phyloP scores from a whole-genome alignment of 1,140 invertebrate species.

The Penaeus chinensis region DNA sequence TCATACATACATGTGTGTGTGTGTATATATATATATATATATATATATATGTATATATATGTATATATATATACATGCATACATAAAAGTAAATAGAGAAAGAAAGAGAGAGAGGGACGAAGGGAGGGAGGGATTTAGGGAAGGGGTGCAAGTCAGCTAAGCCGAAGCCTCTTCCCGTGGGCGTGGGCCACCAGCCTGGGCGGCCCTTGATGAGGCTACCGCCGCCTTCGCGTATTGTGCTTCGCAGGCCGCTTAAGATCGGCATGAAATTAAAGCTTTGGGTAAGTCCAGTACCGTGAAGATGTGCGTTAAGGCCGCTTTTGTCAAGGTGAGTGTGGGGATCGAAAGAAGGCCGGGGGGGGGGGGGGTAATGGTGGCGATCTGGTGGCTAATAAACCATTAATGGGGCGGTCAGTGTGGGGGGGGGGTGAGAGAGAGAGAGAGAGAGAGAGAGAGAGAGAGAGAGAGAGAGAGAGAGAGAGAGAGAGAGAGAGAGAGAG shows the following conservation, averaged over 20 bases:
- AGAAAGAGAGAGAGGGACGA: neutral
- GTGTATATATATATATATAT: constrained; percentile 14
- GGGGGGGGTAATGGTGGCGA: no score
- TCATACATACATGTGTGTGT: constrained; percentile 14
- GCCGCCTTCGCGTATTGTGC: no score
- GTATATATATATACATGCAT: neutral
- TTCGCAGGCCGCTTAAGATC: no score
- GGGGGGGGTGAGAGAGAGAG: neutral
- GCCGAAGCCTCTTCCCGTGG: no score
- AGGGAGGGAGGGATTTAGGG: neutral
- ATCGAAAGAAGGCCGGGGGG: no score
- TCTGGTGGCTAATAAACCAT: no score
- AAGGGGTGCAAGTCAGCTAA: neutral
- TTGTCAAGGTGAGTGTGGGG: no score
- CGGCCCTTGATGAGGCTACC: no score
- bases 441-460: neutral
- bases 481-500: neutral
- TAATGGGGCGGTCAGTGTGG: neutral
- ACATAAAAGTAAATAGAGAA: constrained; percentile 5
- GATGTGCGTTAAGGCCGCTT: no score
- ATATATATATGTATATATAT: constrained; percentile 22
- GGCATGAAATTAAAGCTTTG: no score
- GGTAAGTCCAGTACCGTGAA: no score
- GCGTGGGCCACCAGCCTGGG: no score
- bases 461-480: neutral